phyloP scores from a whole-genome alignment of 2,113 vertebrate species.

The Lutjanus erythropterus region DNA sequence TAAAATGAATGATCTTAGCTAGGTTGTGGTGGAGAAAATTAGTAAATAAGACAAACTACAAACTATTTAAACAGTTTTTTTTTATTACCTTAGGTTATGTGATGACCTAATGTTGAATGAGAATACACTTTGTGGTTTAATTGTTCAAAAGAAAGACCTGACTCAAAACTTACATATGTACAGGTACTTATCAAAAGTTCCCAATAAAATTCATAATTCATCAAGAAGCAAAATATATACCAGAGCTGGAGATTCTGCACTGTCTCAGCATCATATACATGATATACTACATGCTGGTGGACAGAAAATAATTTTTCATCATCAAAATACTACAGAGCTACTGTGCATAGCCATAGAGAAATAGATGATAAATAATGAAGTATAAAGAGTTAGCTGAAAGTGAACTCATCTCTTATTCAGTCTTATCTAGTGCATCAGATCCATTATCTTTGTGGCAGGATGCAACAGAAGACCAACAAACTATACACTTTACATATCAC shows the following conservation, averaged over 20 bases:
- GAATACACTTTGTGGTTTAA: constrained; percentile 37
- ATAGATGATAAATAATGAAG: constrained; percentile 50
- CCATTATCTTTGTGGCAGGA: constrained; percentile 19
- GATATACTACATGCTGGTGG: constrained; percentile 38
- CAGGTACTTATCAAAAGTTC: constrained; percentile 50
- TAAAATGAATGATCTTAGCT: not conserved
- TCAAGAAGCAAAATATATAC: constrained; percentile 37
- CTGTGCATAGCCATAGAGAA: constrained; percentile 45
- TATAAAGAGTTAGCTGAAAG: constrained; percentile 58
- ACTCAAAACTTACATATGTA: constrained; percentile 55
- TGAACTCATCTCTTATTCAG: constrained; percentile 43
- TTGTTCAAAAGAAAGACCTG: constrained; percentile 19
- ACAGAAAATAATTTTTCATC: constrained; percentile 32
- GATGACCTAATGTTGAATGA: constrained; percentile 34
- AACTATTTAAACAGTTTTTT: constrained; percentile 41
- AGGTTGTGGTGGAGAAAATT: not conserved
- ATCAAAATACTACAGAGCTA: constrained; percentile 37
- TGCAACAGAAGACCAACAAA: constrained; percentile 36
- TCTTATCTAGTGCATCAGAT: constrained; percentile 43
- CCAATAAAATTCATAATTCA: constrained; percentile 25
- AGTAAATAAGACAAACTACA: constrained; percentile 13
- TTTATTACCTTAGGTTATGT: constrained; percentile 59
- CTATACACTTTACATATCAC: constrained; percentile 56
- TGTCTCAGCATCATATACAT: constrained; percentile 48
- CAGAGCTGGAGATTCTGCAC: constrained; percentile 30